Conservation (phyloP, 2,797 vertebrate genomes). For the Urophycis tenuis region DNA sequence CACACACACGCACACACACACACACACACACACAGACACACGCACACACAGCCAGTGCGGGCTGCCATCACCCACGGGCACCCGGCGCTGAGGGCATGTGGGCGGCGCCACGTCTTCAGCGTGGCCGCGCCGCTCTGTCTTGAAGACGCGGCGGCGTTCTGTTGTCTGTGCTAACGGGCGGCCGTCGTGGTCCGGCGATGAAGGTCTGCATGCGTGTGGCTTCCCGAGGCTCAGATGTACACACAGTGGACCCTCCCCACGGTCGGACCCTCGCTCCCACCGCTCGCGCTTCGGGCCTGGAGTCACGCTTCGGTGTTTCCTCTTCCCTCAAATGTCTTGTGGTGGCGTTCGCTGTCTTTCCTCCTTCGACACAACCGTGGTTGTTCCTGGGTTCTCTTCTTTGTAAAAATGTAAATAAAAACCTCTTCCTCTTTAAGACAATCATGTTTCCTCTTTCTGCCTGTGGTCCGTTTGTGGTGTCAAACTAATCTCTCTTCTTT, state of each 20-base stretch:
- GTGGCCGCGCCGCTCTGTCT: too few relatives aligned
- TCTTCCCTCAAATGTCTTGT: background rate
- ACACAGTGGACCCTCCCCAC: background rate
- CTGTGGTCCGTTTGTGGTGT: slow-evolving; percentile 21
- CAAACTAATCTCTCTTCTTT: slow-evolving; percentile 35
- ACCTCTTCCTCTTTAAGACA: background rate
- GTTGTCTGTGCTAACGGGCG: too few relatives aligned
- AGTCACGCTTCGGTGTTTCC: background rate
- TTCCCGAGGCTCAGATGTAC: background rate
- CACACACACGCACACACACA: too few relatives aligned
- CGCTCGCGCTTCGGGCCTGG: background rate
- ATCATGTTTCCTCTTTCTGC: slow-evolving; percentile 27
- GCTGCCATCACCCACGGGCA: background rate
- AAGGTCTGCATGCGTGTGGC: background rate
- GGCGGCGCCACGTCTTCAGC: background rate
- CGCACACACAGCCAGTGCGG: background rate
- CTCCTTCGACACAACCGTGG: background rate
- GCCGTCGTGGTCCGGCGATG: background rate
- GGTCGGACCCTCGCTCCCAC: background rate
- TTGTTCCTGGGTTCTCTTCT: background rate
- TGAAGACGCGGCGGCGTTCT: too few relatives aligned
- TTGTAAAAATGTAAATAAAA: background rate
- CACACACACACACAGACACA: background rate
- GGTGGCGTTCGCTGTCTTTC: background rate
- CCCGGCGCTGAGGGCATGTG: background rate